Evolutionary conservation across 2,797 vertebrate species (phyloP).

Genomic region (Momotus momota): DNA sequence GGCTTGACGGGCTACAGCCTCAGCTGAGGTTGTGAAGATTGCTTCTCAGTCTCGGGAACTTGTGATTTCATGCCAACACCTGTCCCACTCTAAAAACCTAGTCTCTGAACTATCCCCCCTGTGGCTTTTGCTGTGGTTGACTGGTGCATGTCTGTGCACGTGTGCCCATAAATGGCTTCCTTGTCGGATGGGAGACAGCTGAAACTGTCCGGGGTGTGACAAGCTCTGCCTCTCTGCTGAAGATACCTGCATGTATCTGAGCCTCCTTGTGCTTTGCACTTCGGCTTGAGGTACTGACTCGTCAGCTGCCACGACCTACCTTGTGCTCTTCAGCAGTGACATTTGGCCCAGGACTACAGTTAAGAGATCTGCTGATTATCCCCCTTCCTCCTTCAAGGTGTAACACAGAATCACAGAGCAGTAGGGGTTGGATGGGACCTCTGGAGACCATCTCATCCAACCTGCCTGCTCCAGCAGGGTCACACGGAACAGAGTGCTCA

Average conservation of each 20-base stretch:
- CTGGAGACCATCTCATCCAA: not conserved
- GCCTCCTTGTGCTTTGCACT: not conserved
- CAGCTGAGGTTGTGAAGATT: not conserved
- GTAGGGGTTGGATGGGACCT: not conserved
- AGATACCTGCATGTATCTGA: accelerated
- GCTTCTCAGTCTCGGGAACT: not conserved
- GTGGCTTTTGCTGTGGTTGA: not conserved
- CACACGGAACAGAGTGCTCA: not conserved
- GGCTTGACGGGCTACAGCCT: not conserved
- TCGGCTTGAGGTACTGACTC: not conserved
- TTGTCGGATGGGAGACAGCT: not conserved
- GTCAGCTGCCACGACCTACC: not conserved
- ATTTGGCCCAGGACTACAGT: not conserved
- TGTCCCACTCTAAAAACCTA: not conserved
- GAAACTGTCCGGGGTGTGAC: not conserved
- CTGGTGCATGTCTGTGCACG: not conserved
- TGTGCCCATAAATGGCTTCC: not conserved
- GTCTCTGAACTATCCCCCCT: not conserved
- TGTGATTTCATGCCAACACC: not conserved
- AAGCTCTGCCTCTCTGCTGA: not conserved
- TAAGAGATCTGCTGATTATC: not conserved
- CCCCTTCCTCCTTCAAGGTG: not conserved
- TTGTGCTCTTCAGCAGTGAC: not conserved
- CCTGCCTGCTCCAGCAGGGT: not conserved
- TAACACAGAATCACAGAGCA: not conserved